These are phyloP conservation scores for Flexamia atlantica DNA, from an alignment of 2,888 invertebrate genomes.

Conservation along the genomic window DNA sequence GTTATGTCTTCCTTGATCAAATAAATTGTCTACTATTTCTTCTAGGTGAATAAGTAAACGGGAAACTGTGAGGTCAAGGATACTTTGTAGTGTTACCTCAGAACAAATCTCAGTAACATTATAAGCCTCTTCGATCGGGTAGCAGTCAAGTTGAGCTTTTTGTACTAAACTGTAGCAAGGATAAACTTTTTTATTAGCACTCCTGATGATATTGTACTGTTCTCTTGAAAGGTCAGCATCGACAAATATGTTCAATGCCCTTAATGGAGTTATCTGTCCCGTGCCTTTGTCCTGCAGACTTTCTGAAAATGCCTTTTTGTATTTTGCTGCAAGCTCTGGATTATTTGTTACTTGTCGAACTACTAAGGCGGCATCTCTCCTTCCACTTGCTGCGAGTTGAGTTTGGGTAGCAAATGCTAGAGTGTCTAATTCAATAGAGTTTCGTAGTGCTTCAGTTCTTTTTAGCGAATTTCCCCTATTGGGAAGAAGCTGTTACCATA, in stretches of 20 bases:
- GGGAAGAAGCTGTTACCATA: no score
- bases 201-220: slow-evolving; percentile 55
- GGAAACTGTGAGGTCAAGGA: not conserved
- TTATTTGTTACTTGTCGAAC: no score
- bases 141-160: slow-evolving; percentile 59
- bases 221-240: slow-evolving; percentile 42
- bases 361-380: no score
- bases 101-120: slow-evolving; percentile 9
- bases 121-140: slow-evolving; percentile 9
- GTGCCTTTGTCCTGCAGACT: no score
- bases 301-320: no score
- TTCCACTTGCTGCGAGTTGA: no score
- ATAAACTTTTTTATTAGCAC: slow-evolving; percentile 44
- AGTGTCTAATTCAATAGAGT: no score
- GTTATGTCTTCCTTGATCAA: slow-evolving; percentile 63
- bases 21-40: slow-evolving; percentile 50
- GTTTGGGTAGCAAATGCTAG: no score
- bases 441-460: no score
- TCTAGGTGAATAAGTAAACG: not conserved
- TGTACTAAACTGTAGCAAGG: slow-evolving; percentile 40
- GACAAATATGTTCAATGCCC: slow-evolving; percentile 46
- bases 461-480: no score
- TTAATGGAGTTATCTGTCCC: not conserved
- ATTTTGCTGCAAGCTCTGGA: no score
- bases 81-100: not conserved